Conservation (phyloP, 2,888 invertebrate genomes). For the Nomada hirtipes region DNA sequence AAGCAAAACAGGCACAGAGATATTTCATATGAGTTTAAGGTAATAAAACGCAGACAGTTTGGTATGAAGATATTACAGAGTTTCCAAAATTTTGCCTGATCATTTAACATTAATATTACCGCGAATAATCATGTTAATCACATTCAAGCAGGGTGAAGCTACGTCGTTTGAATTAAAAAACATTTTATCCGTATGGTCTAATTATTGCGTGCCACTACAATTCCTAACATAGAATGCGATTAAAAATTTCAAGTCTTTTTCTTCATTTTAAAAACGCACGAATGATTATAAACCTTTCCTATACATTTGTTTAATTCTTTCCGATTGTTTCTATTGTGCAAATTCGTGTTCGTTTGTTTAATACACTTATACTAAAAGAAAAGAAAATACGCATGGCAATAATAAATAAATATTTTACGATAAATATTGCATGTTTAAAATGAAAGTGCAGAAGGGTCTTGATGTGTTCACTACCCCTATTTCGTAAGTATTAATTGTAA, state of each 20-base stretch:
- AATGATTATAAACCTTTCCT: slow-evolving; percentile 2
- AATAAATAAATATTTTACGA: slow-evolving; percentile 26
- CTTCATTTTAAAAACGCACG: slow-evolving; percentile 16
- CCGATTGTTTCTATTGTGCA: background rate
- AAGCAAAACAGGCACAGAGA: slow-evolving; percentile 90
- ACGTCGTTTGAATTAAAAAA: background rate
- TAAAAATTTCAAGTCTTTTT: slow-evolving; percentile 7
- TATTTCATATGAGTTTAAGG: slow-evolving; percentile 92
- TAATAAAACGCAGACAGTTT: slow-evolving; percentile 78
- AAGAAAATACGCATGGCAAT: slow-evolving; percentile 50
- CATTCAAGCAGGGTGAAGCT: background rate
- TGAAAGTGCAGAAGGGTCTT: slow-evolving; percentile 45
- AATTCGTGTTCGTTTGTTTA: slow-evolving; percentile 3
- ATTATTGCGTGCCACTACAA: slow-evolving; percentile 25
- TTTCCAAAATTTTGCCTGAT: slow-evolving; percentile 5
- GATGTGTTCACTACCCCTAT: slow-evolving; percentile 46
- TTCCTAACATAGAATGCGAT: slow-evolving; percentile 4
- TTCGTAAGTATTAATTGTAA: slow-evolving; percentile 54
- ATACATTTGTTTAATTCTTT: background rate
- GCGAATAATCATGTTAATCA: background rate
- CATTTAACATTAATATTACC: slow-evolving; percentile 33
- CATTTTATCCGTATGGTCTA: background rate
- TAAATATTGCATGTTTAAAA: slow-evolving; percentile 56
- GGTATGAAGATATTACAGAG: slow-evolving; percentile 55
- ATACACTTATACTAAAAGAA: background rate